Conservation (phyloP, 2,888 invertebrate genomes). For the Pocota personata region DNA sequence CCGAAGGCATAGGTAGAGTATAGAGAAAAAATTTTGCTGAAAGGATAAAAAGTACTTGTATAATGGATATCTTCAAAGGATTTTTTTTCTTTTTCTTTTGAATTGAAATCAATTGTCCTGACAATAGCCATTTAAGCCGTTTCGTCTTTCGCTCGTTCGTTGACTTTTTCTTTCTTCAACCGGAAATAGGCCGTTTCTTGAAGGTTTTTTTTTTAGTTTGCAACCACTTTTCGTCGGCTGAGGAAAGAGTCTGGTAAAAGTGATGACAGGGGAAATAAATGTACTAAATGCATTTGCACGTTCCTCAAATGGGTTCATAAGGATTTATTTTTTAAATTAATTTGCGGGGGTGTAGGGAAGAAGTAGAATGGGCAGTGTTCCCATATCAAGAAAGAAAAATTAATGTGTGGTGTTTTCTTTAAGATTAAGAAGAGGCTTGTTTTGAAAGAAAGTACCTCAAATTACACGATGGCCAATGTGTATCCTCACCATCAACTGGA, state of each 20-base stretch:
- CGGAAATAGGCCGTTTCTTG: constrained; percentile 1
- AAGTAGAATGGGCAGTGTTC: too few relatives aligned
- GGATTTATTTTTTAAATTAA: background rate
- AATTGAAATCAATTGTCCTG: constrained; percentile 51
- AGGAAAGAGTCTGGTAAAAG: background rate
- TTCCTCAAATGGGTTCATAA: background rate
- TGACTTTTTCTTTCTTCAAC: constrained; percentile 8
- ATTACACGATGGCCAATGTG: too few relatives aligned
- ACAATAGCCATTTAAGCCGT: constrained; percentile 33
- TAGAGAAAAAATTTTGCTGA: constrained; percentile 5
- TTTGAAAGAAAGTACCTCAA: too few relatives aligned
- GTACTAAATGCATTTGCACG: background rate
- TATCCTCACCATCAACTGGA: too few relatives aligned
- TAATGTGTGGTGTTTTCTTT: too few relatives aligned
- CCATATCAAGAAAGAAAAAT: too few relatives aligned
- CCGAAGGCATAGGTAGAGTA: background rate
- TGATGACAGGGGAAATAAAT: background rate
- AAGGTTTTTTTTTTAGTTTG: background rate
- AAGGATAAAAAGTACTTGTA: constrained; percentile 40
- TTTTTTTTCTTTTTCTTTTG: background rate
- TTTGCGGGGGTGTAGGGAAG: too few relatives aligned
- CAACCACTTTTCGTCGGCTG: background rate
- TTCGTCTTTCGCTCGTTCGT: constrained; percentile 1
- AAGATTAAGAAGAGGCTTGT: too few relatives aligned
- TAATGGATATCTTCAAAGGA: constrained; percentile 31